Conservation (phyloP, 2,797 vertebrate species). For the Simalia tracyae region DNA sequence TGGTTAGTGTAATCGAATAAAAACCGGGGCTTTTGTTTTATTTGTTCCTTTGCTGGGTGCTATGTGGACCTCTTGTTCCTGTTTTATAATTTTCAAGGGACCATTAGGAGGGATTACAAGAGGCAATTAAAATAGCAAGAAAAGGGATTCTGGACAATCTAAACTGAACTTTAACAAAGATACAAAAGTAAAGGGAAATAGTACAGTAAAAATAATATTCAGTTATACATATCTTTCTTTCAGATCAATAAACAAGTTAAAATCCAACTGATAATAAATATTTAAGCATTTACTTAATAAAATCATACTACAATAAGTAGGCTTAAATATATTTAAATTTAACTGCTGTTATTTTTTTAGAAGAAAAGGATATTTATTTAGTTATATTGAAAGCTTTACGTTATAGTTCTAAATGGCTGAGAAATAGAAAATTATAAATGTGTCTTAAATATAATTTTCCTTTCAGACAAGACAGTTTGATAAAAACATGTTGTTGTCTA, state of each 20-base stretch:
- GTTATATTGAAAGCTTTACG: background rate
- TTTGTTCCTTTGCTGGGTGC: background rate
- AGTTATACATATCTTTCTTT: background rate
- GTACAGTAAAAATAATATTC: background rate
- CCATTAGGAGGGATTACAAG: conserved; percentile 12
- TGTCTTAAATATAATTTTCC: background rate
- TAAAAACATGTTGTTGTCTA: background rate
- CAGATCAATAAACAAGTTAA: background rate
- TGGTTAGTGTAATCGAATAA: conserved; percentile 20
- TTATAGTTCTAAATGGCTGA: background rate
- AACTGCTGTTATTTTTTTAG: background rate
- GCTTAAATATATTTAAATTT: background rate
- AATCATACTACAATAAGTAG: background rate
- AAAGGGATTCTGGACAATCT: background rate
- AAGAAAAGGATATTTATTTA: background rate
- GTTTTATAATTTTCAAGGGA: background rate
- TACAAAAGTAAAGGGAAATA: background rate
- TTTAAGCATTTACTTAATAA: background rate
- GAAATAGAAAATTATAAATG: background rate
- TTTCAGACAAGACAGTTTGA: background rate
- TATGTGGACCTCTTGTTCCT: background rate
- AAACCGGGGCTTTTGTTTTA: background rate
- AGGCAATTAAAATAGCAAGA: background rate
- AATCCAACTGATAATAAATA: background rate
- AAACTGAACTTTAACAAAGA: background rate